Conservation (phyloP, 2,113 vertebrate genomes). For the Hyla sarda region DNA sequence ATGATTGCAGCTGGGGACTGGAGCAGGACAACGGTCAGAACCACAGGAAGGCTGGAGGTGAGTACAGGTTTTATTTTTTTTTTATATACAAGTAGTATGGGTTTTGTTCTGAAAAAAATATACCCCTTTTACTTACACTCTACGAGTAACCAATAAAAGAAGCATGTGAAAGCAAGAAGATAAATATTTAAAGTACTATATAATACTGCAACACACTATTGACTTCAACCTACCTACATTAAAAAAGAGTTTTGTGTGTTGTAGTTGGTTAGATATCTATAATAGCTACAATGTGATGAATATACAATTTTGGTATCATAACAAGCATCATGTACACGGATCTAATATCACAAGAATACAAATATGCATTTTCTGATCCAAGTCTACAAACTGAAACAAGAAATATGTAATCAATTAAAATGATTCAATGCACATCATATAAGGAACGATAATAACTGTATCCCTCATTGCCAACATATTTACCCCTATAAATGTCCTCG, state of each 20-base stretch:
- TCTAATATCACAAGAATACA: not conserved
- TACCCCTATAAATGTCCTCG: not conserved
- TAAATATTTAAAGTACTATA: not conserved
- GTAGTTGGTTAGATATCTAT: too few species aligned
- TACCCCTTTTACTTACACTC: too few species aligned
- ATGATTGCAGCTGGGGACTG: too few species aligned
- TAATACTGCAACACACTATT: not conserved
- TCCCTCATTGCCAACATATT: not conserved
- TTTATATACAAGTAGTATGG: too few species aligned
- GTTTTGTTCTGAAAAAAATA: too few species aligned
- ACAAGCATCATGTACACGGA: not conserved
- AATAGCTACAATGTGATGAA: too few species aligned
- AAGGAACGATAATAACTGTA: not conserved
- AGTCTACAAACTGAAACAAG: not conserved
- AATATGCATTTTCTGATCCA: not conserved
- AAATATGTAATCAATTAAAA: not conserved
- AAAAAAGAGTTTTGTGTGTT: too few species aligned
- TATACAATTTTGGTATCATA: not conserved
- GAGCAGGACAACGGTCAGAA: too few species aligned
- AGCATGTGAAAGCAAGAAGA: not conserved
- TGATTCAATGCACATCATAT: not conserved
- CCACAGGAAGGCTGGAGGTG: too few species aligned
- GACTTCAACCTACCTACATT: not conserved
- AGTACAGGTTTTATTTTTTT: too few species aligned
- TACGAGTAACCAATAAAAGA: too few species aligned